Conservation (phyloP, 2,797 vertebrate species). For the Rallus crepitans region DNA sequence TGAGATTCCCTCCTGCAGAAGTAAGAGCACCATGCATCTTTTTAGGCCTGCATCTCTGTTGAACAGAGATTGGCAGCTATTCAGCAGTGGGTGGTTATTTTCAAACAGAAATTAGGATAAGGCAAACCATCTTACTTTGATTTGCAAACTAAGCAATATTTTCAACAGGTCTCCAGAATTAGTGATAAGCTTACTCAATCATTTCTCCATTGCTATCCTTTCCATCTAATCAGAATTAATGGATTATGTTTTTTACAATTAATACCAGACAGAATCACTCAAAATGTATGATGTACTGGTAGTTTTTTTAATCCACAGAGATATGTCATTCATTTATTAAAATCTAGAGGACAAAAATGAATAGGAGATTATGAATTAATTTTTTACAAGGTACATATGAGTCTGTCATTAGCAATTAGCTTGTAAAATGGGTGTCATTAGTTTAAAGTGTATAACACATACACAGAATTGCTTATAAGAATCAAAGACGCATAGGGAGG, state of each 20-base stretch:
- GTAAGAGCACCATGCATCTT: conserved; percentile 75
- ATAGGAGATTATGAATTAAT: background rate
- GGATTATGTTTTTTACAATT: background rate
- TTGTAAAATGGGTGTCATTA: background rate
- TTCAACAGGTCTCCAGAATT: background rate
- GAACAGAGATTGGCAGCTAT: background rate
- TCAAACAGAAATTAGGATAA: background rate
- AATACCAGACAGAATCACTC: background rate
- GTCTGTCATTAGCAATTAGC: background rate
- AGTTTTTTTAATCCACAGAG: background rate
- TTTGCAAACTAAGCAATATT: background rate
- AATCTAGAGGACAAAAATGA: background rate
- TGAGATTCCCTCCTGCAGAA: conserved; percentile 92
- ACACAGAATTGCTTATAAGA: background rate
- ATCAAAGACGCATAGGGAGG: background rate
- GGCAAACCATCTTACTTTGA: background rate
- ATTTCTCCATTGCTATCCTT: background rate
- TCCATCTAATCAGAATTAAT: background rate
- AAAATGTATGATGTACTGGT: background rate
- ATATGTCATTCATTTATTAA: background rate
- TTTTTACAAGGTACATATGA: background rate
- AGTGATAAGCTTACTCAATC: background rate
- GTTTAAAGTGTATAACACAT: background rate
- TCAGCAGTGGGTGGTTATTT: background rate
- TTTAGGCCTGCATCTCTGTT: background rate